Conservation (phyloP, 2,888 invertebrate species). For the Drosophila merina region DNA sequence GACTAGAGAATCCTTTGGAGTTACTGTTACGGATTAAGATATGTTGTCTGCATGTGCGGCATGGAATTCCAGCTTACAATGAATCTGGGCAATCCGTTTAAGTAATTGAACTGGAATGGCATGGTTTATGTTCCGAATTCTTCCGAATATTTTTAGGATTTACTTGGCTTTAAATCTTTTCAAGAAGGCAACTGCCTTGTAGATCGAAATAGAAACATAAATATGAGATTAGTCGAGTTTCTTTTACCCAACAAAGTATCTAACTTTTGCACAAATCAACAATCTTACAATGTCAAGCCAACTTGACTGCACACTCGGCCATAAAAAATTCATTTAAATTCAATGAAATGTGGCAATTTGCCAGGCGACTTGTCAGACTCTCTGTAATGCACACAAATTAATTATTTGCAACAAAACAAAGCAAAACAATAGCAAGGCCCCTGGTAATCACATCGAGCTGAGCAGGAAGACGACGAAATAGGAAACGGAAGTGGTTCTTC, state of each 20-base stretch:
- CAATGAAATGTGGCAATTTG: constrained; percentile 50
- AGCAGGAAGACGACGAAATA: constrained; percentile 17
- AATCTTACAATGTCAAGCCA: constrained; percentile 1
- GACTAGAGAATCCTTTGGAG: constrained; percentile 15
- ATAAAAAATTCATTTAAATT: constrained; percentile 60
- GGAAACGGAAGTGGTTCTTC: constrained; percentile 48
- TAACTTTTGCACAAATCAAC: constrained; percentile 2
- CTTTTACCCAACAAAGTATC: too few species aligned
- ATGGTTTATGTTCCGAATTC: neutral
- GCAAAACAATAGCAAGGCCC: constrained; percentile 5
- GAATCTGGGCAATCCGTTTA: constrained; percentile 27
- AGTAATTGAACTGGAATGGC: constrained; percentile 23
- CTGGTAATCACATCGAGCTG: constrained; percentile 16
- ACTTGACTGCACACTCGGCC: constrained; percentile 1
- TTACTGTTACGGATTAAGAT: constrained; percentile 19
- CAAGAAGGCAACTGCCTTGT: neutral
- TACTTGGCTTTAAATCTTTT: too few species aligned
- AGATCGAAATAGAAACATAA: neutral
- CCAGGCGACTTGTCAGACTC: constrained; percentile 34
- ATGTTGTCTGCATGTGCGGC: constrained; percentile 10
- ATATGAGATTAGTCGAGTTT: neutral
- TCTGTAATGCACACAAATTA: constrained; percentile 65
- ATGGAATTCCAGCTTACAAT: constrained; percentile 4
- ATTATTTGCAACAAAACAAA: constrained; percentile 57
- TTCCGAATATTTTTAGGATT: neutral